These are phyloP conservation scores for Stenolophus ochropezus DNA, from an alignment of 2,888 invertebrate genomes.

Conservation along the genomic window DNA sequence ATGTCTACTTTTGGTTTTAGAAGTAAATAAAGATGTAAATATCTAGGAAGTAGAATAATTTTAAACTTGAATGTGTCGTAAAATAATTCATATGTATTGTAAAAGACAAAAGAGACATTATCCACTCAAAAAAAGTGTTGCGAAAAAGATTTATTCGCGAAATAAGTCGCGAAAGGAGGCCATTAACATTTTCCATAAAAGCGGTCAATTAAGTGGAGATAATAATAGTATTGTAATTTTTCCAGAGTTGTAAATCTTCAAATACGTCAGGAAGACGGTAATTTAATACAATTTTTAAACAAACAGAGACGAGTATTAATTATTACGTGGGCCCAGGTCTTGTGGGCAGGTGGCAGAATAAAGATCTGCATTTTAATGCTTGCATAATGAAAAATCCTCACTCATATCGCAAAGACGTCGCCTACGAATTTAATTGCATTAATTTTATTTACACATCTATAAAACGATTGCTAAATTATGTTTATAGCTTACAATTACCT, in stretches of 20 bases:
- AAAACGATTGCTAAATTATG: conserved; percentile 21
- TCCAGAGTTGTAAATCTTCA: conserved; percentile 33
- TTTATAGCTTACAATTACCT: conserved; percentile 5
- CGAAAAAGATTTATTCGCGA: conserved; percentile 31
- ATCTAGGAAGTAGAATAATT: too few relatives aligned
- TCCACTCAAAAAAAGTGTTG: neutral
- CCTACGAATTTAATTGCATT: conserved; percentile 36
- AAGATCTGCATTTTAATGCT: conserved; percentile 47
- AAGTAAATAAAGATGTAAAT: too few relatives aligned
- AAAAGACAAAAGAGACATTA: neutral
- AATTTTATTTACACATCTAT: conserved; percentile 32
- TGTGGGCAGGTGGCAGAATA: conserved; percentile 48
- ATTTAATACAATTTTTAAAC: conserved; percentile 45
- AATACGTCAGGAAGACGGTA: conserved; percentile 43
- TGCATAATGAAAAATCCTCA: conserved; percentile 39
- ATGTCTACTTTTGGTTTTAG: too few relatives aligned
- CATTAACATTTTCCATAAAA: conserved; percentile 42
- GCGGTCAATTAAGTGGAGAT: conserved; percentile 10
- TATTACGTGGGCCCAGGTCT: conserved; percentile 29
- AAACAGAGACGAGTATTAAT: conserved; percentile 45
- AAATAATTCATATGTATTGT: too few relatives aligned
- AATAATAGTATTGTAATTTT: conserved; percentile 19
- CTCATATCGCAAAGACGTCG: conserved; percentile 30
- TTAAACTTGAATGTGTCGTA: too few relatives aligned
- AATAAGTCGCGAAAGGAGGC: conserved; percentile 7